Conservation (phyloP, 92 coral and sea anemone species). For the Diadumene lineata region DNA sequence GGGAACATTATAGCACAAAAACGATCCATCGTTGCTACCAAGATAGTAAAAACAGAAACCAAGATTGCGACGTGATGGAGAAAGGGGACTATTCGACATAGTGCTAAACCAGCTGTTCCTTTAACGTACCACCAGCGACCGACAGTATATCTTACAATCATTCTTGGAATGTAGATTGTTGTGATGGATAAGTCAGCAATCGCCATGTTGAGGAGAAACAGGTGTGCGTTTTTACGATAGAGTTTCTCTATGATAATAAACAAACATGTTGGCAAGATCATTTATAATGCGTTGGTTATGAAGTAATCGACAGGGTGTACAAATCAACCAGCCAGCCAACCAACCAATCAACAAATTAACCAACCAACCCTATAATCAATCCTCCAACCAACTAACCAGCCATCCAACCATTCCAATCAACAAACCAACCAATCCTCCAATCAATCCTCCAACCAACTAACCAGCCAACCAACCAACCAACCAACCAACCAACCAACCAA, state of each 20-base stretch:
- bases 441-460: too few relatives aligned
- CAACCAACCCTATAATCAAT: too few relatives aligned
- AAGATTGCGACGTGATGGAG: slow-evolving; percentile 42
- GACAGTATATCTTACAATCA: slow-evolving; percentile 19
- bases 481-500: too few relatives aligned
- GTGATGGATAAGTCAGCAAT: slow-evolving; percentile 42
- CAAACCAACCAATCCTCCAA: too few relatives aligned
- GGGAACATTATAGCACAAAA: slow-evolving; percentile 41
- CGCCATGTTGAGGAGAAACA: slow-evolving; percentile 47
- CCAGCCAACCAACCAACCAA: too few relatives aligned
- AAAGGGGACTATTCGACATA: slow-evolving; percentile 48
- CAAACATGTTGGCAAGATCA: slow-evolving; percentile 5
- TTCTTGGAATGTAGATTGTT: slow-evolving; percentile 47
- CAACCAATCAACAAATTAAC: too few relatives aligned
- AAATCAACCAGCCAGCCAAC: too few relatives aligned
- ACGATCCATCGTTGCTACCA: slow-evolving; percentile 35
- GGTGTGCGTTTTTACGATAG: slow-evolving; percentile 4
- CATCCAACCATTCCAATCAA: too few relatives aligned
- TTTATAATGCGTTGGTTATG: too few relatives aligned
- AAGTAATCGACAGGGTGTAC: too few relatives aligned
- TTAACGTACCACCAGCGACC: slow-evolving; percentile 35
- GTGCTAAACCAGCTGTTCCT: slow-evolving; percentile 34
- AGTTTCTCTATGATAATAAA: not conserved
- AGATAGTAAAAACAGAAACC: slow-evolving; percentile 44
- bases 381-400: too few relatives aligned